phyloP scores from a whole-genome alignment of 2,113 vertebrate genomes.

The human (Homo sapiens) region DNA sequence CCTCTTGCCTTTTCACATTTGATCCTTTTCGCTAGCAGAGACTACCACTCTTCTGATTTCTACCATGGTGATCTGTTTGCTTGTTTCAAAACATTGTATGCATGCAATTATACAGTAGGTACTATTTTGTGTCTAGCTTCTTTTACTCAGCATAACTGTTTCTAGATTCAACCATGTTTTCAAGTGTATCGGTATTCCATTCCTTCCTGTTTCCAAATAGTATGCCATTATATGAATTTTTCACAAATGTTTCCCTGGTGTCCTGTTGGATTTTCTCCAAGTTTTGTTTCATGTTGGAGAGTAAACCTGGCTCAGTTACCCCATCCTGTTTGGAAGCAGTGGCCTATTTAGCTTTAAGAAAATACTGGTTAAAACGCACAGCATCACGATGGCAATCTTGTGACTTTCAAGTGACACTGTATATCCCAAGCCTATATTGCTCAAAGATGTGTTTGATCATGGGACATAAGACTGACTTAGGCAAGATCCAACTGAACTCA shows the following conservation, averaged over 20 bases:
- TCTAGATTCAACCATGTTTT: background rate
- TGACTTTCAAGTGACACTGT: background rate
- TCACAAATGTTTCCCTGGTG: background rate
- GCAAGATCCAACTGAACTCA: background rate
- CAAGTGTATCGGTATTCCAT: background rate
- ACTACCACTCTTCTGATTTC: background rate
- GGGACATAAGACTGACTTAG: background rate
- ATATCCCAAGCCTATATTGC: background rate
- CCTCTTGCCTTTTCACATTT: background rate
- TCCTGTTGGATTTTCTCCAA: background rate
- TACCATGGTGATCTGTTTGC: background rate
- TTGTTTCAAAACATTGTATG: background rate
- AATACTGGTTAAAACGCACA: background rate
- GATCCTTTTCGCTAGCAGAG: background rate
- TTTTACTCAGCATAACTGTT: background rate
- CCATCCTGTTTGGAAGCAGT: background rate
- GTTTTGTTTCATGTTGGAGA: background rate
- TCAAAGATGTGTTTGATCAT: background rate
- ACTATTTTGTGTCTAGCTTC: background rate
- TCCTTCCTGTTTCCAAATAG: background rate
- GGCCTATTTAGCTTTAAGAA: background rate
- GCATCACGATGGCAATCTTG: background rate
- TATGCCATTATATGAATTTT: background rate
- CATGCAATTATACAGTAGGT: background rate
- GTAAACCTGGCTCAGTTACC: background rate